phyloP scores from a whole-genome alignment of 2,888 invertebrate species.

The Smittia sp. region DNA sequence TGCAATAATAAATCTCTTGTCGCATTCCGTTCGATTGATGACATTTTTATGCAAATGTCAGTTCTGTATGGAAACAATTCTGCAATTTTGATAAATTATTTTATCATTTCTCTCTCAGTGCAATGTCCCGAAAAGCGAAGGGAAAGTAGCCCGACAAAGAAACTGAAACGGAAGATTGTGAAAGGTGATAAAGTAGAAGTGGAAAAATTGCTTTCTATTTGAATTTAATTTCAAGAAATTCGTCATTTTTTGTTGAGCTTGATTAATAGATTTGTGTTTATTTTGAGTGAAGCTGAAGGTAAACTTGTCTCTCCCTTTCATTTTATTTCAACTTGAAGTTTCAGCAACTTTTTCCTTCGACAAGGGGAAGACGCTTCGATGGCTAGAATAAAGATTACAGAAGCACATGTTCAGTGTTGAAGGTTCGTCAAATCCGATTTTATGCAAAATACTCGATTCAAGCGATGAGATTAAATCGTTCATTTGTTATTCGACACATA shows the following conservation, averaged over 20 bases:
- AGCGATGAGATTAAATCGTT: conserved; percentile 9
- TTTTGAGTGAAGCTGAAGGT: neutral
- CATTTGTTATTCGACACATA: conserved; percentile 10
- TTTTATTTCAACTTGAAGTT: neutral
- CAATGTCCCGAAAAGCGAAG: neutral
- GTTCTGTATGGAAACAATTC: conserved; percentile 37
- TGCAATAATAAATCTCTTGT: conserved; percentile 41
- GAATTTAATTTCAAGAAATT: conserved; percentile 40
- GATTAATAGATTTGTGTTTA: conserved; percentile 35
- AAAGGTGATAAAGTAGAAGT: conserved; percentile 39
- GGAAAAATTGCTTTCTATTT: conserved; percentile 39
- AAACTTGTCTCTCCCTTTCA: conserved; percentile 15
- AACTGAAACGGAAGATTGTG: conserved; percentile 19
- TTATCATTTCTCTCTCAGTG: conserved; percentile 37
- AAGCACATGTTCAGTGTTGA: conserved; percentile 25
- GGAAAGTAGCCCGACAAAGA: too few species aligned
- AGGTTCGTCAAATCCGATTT: conserved; percentile 2
- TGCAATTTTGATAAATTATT: conserved; percentile 41
- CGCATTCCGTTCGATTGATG: conserved; percentile 40
- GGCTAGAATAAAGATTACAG: neutral
- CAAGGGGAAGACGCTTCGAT: neutral
- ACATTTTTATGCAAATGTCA: conserved; percentile 41
- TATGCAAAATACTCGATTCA: conserved; percentile 33
- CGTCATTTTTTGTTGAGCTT: conserved; percentile 27
- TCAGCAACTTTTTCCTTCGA: too few species aligned